Evolutionary conservation across 2,888 invertebrate genomes (phyloP), one percentile per base, ranked within the genome.

Genomic region (Eupsilia transversa): DNA sequence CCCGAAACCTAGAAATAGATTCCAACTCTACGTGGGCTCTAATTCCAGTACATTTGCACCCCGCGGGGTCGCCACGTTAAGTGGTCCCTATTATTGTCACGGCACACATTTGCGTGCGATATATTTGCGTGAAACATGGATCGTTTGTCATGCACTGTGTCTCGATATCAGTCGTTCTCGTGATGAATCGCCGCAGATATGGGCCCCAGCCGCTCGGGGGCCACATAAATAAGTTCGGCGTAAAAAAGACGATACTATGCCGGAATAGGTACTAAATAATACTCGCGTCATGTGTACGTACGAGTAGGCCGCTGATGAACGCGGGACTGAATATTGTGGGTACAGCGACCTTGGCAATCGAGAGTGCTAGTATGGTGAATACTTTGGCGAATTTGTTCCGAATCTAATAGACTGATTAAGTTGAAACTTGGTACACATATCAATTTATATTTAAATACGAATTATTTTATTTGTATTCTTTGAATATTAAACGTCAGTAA

Each of bases 111-210:
- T 71, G 56, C 72, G 65, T 59, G 65, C 72, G 82, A 80, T 82
- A 80, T 68, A 84, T 82, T 70, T 71, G 67, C 71, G 83, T 85
- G 80, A 79, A 75, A 87, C 86, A 81, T 83, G 81, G 83, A 77
- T 86, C 87, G 86, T 87, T 87, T 85, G 86, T 87, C 87, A 87
- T 85, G 81, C 79, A 77, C 72, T 74, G 77, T 83, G 87, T 85
- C 87, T 81, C 86, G 88, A 77, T 87, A 87, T 86, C 86, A 86
- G 74, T 72, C 85, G 80, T 78, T 74, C 63, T 65, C 41, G 73
- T 86, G 86, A 86, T 82, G 80, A 84, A 86, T 86, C 70, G 84
- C 75, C 69, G 66, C 70, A 72, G 85, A 82, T 82, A 82, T 52
- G 72, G 79, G 72, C 61, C 72, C 52, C 74, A 74, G 82, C 82